Conservation (phyloP, 2,888 invertebrate species). For the Caenorhabditis drosophilae region DNA sequence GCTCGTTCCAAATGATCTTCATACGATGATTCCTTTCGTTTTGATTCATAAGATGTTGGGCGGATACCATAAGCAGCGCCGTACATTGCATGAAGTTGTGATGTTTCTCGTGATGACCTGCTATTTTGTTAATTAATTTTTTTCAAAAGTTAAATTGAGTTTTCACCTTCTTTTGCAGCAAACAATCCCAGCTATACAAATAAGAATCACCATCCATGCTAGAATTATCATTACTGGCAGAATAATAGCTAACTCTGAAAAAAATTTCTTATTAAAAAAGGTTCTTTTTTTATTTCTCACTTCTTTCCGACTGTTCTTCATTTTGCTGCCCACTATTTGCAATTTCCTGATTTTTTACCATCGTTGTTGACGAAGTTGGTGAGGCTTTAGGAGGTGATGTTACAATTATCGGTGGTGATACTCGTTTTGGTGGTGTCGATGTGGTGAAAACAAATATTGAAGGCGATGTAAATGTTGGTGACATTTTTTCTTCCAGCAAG, state of each 20-base stretch:
- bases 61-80: slow-evolving; percentile 65
- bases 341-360: not conserved
- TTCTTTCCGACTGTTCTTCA: slow-evolving; percentile 29
- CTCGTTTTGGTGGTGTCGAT: slow-evolving; percentile 8
- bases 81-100: slow-evolving; percentile 61
- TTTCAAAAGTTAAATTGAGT: too few relatives aligned
- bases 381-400: slow-evolving; percentile 16
- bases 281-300: slow-evolving; percentile 7
- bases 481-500: not conserved
- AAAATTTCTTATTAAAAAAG: not conserved
- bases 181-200: slow-evolving; percentile 64
- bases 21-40: slow-evolving; percentile 55
- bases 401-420: slow-evolving; percentile 13
- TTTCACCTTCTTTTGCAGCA: slow-evolving; percentile 61
- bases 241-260: slow-evolving; percentile 58
- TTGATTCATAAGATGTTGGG: slow-evolving; percentile 56
- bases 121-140: too few relatives aligned
- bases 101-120: slow-evolving; percentile 32
- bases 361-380: slow-evolving; percentile 10
- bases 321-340: slow-evolving; percentile 17
- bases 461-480: slow-evolving; percentile 6
- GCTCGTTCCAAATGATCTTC: slow-evolving; percentile 69
- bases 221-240: slow-evolving; percentile 66
- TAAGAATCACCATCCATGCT: slow-evolving; percentile 65
- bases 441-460: slow-evolving; percentile 54